Percentiles rank a stretch among this genome's conserved stretches.
These are phyloP conservation scores for Tigriopus japonicus DNA, from an alignment of 1,140 invertebrate species.

Conservation along the genomic window DNA sequence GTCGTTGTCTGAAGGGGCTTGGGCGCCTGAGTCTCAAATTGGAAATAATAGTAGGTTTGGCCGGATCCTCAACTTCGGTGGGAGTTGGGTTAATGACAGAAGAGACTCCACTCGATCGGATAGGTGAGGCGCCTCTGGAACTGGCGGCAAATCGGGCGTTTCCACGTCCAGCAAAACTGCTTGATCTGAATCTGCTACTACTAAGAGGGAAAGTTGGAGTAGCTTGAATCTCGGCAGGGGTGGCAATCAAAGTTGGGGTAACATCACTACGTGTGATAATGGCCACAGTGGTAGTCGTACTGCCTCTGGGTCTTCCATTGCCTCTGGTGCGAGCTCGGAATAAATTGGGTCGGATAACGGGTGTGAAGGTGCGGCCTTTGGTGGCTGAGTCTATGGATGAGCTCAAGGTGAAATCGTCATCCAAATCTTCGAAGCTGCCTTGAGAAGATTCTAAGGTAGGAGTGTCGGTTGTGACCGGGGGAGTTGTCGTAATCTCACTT, in stretches of 20 bases:
- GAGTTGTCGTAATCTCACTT: neutral
- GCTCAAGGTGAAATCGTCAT: neutral
- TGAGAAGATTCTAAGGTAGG: neutral
- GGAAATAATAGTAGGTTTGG: conserved; percentile 4
- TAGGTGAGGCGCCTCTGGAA: neutral
- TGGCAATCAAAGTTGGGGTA: conserved; percentile 12
- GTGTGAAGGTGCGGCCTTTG: conserved; percentile 8
- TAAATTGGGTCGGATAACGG: conserved; percentile 8
- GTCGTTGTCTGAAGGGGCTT: conserved; percentile 9
- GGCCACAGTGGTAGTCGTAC: conserved; percentile 5
- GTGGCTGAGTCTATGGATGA: neutral
- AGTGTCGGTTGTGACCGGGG: neutral
- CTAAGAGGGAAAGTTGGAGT: neutral
- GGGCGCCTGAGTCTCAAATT: neutral
- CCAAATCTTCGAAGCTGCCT: neutral
- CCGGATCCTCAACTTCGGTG: neutral
- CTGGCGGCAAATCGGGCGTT: neutral
- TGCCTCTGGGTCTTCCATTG: neutral
- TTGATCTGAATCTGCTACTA: too few relatives aligned
- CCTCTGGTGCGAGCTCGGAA: neutral
- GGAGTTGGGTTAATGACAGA: neutral
- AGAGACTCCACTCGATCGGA: neutral
- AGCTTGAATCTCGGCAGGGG: neutral
- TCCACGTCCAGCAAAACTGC: neutral
- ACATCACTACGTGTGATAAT: conserved; percentile 7